Evolutionary conservation across 2,888 invertebrate genomes (phyloP), one percentile per base, ranked within the genome.

Genomic region (Papilio gigon): DNA sequence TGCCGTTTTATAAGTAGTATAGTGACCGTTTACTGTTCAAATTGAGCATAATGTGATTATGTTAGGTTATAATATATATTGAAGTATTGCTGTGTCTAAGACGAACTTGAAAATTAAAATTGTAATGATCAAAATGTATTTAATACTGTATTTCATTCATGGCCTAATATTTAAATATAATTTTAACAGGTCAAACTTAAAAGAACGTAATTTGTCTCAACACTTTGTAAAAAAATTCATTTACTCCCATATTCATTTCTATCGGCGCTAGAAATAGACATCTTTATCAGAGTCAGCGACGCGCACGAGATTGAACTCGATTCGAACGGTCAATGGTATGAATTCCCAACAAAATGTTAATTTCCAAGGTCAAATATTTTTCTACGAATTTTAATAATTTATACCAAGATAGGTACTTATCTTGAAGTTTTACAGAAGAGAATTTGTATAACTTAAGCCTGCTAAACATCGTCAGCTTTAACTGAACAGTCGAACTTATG

Each of bases 211-310:
- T 12, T 8, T 25, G n/a, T 60, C 2, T 4, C 17, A 8, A 42
- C n/a, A 11, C 1, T 42, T 12, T 17, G 22, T 3, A n/a, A 8
- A 53, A 81, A 74, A 75, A 73, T 77, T 80, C 84, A 83, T 71
- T 71, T 78, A 71, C 86, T 30, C 6, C 71, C 65, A 74, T 84
- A 59, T 84, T 53, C 79, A 50, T 40, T 27, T 71, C 65, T 71
- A 67, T 67, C 72, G 74, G 70, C 66, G 75, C 80, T 84, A 83
- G 85, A 88, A 88, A 87, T 87, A 86, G 83, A 86, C 79, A 78
- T 79, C 85, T 87, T 84, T 88, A 87, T 86, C 86, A 84, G 80
- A 82, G 80, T 85, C 79, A 80, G 81, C 79, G 74, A 78, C 80
- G 79, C 79, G 78, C 74, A 82, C 72, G 76, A 75, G 82, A 82